Conservation (phyloP, 1,140 invertebrate genomes). For the Lanistes nyassanus region DNA sequence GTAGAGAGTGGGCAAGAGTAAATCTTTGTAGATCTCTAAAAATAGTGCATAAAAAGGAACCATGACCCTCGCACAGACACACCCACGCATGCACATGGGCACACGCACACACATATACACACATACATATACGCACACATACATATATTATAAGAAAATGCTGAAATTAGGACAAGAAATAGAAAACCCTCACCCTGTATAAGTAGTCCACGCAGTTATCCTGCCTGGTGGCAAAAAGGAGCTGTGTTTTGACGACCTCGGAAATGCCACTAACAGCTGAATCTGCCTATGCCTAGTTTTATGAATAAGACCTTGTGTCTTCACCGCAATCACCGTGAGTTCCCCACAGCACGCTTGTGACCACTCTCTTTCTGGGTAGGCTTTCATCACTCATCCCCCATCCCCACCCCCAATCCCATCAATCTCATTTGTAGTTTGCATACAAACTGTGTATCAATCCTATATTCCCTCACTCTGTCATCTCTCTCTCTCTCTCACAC, state of each 20-base stretch:
- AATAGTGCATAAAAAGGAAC: neutral
- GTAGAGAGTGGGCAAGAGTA: neutral
- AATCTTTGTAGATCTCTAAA: neutral
- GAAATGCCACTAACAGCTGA: too few relatives aligned
- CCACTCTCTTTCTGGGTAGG: too few relatives aligned
- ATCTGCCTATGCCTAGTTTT: too few relatives aligned
- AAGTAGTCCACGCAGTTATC: neutral
- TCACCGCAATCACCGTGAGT: too few relatives aligned
- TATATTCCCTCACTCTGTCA: too few relatives aligned
- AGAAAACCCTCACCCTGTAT: neutral
- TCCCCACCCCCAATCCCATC: too few relatives aligned
- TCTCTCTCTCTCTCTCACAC: too few relatives aligned
- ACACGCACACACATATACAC: slow-evolving; percentile 1
- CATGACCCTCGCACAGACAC: neutral
- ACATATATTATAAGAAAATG: neutral
- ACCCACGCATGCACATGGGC: neutral
- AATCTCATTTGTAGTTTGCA: too few relatives aligned
- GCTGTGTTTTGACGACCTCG: neutral
- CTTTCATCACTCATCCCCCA: too few relatives aligned
- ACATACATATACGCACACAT: neutral
- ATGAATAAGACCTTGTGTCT: too few relatives aligned
- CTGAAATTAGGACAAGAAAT: neutral
- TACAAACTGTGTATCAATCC: too few relatives aligned
- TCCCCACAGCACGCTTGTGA: too few relatives aligned
- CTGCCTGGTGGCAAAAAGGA: neutral